These are phyloP conservation scores for Lycia hirtaria DNA, from an alignment of 2,888 invertebrate genomes.

Conservation along the genomic window DNA sequence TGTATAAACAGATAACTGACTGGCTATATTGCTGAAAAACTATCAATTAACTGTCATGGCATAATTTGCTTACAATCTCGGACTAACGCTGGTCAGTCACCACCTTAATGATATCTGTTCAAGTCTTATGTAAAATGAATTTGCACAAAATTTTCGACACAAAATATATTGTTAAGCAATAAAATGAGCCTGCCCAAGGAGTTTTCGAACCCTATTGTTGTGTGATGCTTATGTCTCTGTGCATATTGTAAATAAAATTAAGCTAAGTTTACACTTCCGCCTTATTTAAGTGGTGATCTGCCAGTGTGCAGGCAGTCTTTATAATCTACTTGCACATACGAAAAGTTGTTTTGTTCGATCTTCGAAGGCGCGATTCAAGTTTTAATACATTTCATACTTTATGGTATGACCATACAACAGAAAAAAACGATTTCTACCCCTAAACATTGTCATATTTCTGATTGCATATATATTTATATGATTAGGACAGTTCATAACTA, in stretches of 20 bases:
- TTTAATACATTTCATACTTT: too few species aligned
- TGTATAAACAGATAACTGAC: too few species aligned
- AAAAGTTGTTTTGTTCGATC: background rate
- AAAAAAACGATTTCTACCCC: too few species aligned
- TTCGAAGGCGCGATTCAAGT: too few species aligned
- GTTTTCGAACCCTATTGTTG: conserved; percentile 61
- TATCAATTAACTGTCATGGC: too few species aligned
- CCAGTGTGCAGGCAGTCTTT: conserved; percentile 38
- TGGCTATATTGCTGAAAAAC: too few species aligned
- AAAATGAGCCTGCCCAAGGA: conserved; percentile 59
- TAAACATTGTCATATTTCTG: too few species aligned
- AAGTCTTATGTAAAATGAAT: conserved; percentile 31
- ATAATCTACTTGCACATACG: conserved; percentile 34
- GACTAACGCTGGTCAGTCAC: too few species aligned
- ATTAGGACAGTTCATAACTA: too few species aligned
- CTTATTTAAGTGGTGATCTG: conserved; percentile 71
- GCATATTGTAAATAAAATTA: conserved; percentile 81
- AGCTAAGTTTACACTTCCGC: conserved; percentile 74
- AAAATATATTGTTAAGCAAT: conserved; percentile 64
- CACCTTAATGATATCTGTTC: conserved; percentile 67
- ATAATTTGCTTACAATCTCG: too few species aligned
- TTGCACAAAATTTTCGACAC: conserved; percentile 52
- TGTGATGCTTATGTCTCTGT: conserved; percentile 75
- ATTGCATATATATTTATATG: too few species aligned
- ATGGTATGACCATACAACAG: too few species aligned